phyloP scores from a whole-genome alignment of 2,888 invertebrate genomes.

The Himalopsyche japonica region DNA sequence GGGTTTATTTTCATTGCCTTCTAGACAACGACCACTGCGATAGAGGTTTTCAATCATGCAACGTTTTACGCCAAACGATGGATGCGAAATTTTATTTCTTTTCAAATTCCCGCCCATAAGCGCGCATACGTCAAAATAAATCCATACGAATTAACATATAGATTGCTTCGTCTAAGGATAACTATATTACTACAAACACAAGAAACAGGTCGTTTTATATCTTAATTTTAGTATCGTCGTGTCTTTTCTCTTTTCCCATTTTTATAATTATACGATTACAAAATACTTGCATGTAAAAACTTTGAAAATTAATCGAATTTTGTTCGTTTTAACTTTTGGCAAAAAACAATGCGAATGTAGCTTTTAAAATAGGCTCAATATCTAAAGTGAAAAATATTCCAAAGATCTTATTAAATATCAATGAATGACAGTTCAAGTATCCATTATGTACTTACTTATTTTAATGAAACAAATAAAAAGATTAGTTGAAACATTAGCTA shows the following conservation, averaged over 20 bases:
- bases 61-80: constrained; percentile 13
- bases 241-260: background rate
- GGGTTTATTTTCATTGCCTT: constrained; percentile 31
- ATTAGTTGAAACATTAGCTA: too few relatives aligned
- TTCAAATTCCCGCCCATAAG: background rate
- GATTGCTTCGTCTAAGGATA: background rate
- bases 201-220: background rate
- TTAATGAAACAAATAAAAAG: too few relatives aligned
- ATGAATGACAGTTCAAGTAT: too few relatives aligned
- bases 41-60: constrained; percentile 31
- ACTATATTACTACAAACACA: background rate
- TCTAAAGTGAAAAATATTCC: too few relatives aligned
- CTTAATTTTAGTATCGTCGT: background rate
- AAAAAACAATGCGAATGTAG: too few relatives aligned
- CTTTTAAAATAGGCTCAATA: too few relatives aligned
- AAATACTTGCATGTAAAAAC: too few relatives aligned
- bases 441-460: too few relatives aligned
- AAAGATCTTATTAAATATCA: too few relatives aligned
- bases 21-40: constrained; percentile 13
- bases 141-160: background rate
- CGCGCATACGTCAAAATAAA: background rate
- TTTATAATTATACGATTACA: background rate
- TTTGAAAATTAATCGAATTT: too few relatives aligned
- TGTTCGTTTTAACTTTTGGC: too few relatives aligned
- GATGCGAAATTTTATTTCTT: constrained; percentile 8